Base-by-base conservation (phyloP, 1,140 invertebrate species). In the Drosophila hydei region DNA sequence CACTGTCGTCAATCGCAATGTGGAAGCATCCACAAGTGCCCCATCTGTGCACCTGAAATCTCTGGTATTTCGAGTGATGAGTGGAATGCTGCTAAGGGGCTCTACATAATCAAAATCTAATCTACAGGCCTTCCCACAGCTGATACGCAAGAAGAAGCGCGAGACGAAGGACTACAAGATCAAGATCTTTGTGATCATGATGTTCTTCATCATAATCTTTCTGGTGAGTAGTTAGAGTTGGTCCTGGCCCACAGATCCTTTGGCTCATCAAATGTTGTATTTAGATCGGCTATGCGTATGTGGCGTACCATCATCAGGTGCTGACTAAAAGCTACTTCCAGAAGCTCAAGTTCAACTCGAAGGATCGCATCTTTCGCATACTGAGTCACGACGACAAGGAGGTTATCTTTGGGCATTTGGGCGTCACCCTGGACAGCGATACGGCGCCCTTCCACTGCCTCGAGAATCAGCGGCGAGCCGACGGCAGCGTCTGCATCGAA, bases 261-360 rank as follows among this genome's bases (percentile, higher is more conserved):
- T 7, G 7, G 47, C 30, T 52, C 8, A 27, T 21, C 4, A 36
- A 38, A 5, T 43, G 33, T 47, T 16, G 3, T 45, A 38, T 0
- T 30, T 58, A 91, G 90, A 94, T 97, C 5, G 95, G 95, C 4
- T 96, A 97, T 77, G 96, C 96, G 0, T 96, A 97, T 72, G 93
- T 96, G 6, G 94, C 96, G 38, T 97, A 97, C 84, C 94, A 96
- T 54, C 95, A 96, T 80, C 95, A 97, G 83, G 94, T 97, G 1
- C 91, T 96, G 4, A 94, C 96, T 72, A 94, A 94, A 80, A 95
- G 95, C 0, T 97, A 97, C 91, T 97, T 97, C 87, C 94, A 96
- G 36, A 95, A 94, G 81, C 95, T 97, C 40, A 95, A 96, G 83
- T 97, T 97, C 92, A 96, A 96, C 75, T 95, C 96, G 69, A 94